Evolutionary conservation across 2,113 vertebrate species (phyloP), one percentile per base, ranked within the genome.

Genomic region (Atherinomorus stipes): DNA sequence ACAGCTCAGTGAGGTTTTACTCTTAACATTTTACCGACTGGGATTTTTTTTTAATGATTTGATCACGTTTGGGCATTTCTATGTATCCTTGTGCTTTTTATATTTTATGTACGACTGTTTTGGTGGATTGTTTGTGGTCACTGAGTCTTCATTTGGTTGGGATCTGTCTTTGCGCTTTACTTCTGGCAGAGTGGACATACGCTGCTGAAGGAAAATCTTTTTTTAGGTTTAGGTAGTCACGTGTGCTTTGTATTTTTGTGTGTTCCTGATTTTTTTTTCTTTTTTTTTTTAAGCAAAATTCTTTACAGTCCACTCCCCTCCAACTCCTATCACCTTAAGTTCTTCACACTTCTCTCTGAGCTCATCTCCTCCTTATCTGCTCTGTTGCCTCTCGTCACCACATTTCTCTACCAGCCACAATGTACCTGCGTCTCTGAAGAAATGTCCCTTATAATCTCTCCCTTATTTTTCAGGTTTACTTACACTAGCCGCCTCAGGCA

Each of bases 391-490:
- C 50, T 61, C 26, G 3, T 38, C 54, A 18, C 37, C 66, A 23
- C 45, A 64, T 66, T 31, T 74, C 26, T 59, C 53, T 59, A 58
- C 60, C 18, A 28, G 34, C 57, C 4, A 52, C 57, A 18, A 18
- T 81, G 53, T 74, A 25, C 58, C 10, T 11, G 16, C 16, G 0
- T 66, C 62, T 75, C 72, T 64, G 44, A 70, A 81, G 66, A 70
- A 83, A 73, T 68, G 63, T 73, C 26, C 62, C 79, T 80, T 71
- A 65, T 83, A 80, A 86, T 86, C 82, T 64, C 49, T 23, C 19
- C 25, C 52, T 57, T 62, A 70, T 60, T 66, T 67, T 61, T 54
- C 66, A 75, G 72, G 60, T 80, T 80, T 76, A 56, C 65, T 52
- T 49, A 64, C 66, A 52, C 59, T 64, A 23, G 22, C 63, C 73